These are phyloP conservation scores for Micrastur ruficollis DNA, from an alignment of 2,797 vertebrate species.

Conservation along the genomic window DNA sequence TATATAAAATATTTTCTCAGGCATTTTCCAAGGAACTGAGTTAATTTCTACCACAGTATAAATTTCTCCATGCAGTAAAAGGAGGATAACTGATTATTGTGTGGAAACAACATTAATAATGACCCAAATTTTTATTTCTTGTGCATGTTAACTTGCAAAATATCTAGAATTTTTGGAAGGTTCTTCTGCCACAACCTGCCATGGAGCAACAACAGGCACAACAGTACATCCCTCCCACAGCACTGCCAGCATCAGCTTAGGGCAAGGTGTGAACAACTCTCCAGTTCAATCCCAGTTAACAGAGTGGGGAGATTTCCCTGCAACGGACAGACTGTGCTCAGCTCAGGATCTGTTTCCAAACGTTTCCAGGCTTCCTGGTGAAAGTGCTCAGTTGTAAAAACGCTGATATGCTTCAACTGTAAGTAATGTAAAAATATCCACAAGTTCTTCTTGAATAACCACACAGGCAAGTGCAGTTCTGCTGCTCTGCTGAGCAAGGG, in stretches of 20 bases:
- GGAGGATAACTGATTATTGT: neutral
- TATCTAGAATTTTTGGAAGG: neutral
- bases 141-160: neutral
- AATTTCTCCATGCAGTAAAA: neutral
- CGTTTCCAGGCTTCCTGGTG: neutral
- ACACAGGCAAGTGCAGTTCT: neutral
- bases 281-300: neutral
- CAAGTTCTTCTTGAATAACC: neutral
- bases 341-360: neutral
- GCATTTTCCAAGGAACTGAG: neutral
- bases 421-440: neutral
- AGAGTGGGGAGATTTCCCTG: fast-evolving
- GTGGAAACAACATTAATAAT: neutral
- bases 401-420: neutral
- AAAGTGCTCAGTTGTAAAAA: neutral
- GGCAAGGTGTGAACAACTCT: neutral
- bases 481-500: neutral
- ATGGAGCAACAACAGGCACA: neutral
- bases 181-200: neutral
- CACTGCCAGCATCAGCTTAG: neutral
- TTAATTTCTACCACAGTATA: neutral
- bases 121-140: neutral
- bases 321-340: neutral
- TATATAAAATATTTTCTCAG: neutral
- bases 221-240: neutral